Evolutionary conservation across 1,140 invertebrate species (phyloP), one percentile per base, ranked within the genome.

Genomic region (Acromyrmex echinatior): DNA sequence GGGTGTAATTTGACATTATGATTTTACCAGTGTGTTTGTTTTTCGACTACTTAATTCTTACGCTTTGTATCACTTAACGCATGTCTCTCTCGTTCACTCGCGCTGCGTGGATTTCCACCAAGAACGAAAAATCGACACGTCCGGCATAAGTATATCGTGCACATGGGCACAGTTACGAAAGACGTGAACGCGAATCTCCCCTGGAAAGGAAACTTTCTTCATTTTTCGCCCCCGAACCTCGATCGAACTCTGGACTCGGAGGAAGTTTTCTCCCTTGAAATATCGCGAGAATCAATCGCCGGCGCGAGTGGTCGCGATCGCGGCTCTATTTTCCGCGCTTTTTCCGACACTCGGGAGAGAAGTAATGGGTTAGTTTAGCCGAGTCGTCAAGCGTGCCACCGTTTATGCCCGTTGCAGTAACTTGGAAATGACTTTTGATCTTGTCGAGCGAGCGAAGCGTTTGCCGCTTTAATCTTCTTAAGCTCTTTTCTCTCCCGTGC

Each of bases 241-340:
- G 78, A 86, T 58, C 56, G 18, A 31, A 62, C 39, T 49, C n/a
- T 39, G 78, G 39, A 73, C 86, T 18, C 68, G 65, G 39, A 5
- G 10, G 82, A 91, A 91, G 70, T 91, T 92, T 88, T 65, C 31
- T 28, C 51, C 80, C 51, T 82, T 92, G 92, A 94, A 94, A 94
- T 94, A 93, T 93, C 91, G 90, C 86, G 91, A 91, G 91, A 94
- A 95, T 95, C 94, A 95, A 95, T 95, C 93, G 92, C 86, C 90
- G 62, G 88, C 92, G 86, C 88, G 92, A 92, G 88, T 91, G 89
- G 90, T 81, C 82, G 76, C 73, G 88, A 90, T 90, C 82, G 86
- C 78, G 89, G 76, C 66, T 25, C 45, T 86, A 87, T 90, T 85
- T 92, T 70, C 70, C 77, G 73, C 81, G 31, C 60, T 88, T 87